Conservation (phyloP, 2,888 invertebrate species). For the Eristalis intricaria region DNA sequence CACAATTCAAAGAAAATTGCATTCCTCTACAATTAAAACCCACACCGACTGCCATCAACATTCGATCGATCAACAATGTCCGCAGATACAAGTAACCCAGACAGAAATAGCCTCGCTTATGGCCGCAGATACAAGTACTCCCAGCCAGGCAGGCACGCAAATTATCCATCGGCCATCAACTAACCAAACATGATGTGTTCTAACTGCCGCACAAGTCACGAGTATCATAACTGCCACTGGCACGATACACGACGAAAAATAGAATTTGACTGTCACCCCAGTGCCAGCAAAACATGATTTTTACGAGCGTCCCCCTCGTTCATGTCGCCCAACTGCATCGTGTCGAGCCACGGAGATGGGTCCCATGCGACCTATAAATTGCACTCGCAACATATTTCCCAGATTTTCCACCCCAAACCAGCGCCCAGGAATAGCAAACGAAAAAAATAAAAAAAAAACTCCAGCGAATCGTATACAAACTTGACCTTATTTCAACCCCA, state of each 20-base stretch:
- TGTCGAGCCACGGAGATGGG: conserved; percentile 31
- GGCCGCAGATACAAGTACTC: conserved; percentile 23
- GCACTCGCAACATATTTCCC: conserved; percentile 59
- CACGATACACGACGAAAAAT: not conserved
- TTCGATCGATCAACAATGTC: not conserved
- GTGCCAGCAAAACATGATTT: not conserved
- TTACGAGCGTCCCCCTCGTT: conserved; percentile 9
- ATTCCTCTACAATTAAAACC: not conserved
- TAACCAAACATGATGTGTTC: conserved; percentile 12
- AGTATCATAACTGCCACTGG: conserved; percentile 58
- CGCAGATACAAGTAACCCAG: not conserved
- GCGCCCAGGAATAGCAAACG: not conserved
- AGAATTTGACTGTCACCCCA: not conserved
- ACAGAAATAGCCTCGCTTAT: conserved; percentile 15
- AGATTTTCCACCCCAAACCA: conserved; percentile 35
- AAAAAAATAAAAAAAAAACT: conserved; percentile 12
- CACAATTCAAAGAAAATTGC: not conserved
- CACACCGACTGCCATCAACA: not conserved
- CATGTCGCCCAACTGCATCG: not conserved
- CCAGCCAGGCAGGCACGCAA: conserved; percentile 41
- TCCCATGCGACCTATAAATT: conserved; percentile 38
- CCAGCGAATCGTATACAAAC: conserved; percentile 54
- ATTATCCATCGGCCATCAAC: conserved; percentile 14
- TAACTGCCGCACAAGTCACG: conserved; percentile 40
- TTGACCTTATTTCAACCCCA: conserved; percentile 65